phyloP scores from a whole-genome alignment of 2,888 invertebrate genomes.

The Clepsis dumicolana region DNA sequence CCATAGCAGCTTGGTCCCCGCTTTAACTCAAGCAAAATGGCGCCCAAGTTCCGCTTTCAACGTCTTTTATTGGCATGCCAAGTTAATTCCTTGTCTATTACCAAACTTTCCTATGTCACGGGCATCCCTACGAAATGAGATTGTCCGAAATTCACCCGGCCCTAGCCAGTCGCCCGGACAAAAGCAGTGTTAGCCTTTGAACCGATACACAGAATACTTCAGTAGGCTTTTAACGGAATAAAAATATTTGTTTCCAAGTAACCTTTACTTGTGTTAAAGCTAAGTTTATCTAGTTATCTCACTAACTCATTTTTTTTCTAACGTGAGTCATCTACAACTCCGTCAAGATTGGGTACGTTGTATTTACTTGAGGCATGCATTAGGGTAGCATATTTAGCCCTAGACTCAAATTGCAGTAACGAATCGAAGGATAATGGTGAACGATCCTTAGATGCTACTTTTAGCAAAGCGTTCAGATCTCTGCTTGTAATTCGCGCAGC shows the following conservation, averaged over 20 bases:
- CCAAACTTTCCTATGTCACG: slow-evolving; percentile 48
- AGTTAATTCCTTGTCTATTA: slow-evolving; percentile 51
- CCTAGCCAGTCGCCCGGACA: slow-evolving; percentile 64
- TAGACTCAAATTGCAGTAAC: background rate
- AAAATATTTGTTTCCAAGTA: background rate
- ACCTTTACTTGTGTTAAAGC: too few relatives aligned
- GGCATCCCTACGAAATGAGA: slow-evolving; percentile 59
- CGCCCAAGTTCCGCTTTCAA: slow-evolving; percentile 12
- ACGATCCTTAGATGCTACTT: too few relatives aligned
- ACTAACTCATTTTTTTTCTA: background rate
- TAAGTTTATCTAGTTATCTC: background rate
- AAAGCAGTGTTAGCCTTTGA: slow-evolving; percentile 66
- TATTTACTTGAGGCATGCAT: background rate
- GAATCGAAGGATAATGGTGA: background rate
- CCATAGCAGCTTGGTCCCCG: background rate
- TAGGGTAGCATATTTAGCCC: background rate
- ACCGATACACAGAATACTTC: slow-evolving; percentile 56
- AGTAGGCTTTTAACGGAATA: slow-evolving; percentile 50
- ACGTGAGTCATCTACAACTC: background rate
- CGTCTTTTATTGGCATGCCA: slow-evolving; percentile 37
- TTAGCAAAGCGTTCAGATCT: too few relatives aligned
- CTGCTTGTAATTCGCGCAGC: too few relatives aligned
- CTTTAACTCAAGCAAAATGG: background rate
- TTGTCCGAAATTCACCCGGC: slow-evolving; percentile 53
- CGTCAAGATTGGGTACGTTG: background rate